These are phyloP conservation scores for Enteromius paludinosus DNA, from an alignment of 2,797 vertebrate species.

Conservation along the genomic window DNA sequence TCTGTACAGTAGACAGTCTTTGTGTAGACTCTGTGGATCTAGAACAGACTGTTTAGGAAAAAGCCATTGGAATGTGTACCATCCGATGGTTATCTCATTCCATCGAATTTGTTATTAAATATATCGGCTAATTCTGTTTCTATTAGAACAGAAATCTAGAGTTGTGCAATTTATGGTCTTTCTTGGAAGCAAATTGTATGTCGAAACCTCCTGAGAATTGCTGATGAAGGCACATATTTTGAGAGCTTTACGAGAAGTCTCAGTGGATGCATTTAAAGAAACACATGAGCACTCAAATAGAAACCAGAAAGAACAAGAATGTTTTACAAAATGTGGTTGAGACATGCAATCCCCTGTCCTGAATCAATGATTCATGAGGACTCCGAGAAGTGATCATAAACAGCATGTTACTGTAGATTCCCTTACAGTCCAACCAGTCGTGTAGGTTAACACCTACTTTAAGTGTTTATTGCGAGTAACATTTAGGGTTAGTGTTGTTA, in stretches of 20 bases:
- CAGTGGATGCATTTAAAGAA: conserved; percentile 15
- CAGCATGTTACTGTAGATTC: neutral
- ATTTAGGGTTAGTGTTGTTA: neutral
- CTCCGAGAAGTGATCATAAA: neutral
- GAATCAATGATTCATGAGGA: conserved; percentile 4
- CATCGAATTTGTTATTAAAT: neutral
- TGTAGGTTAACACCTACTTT: neutral
- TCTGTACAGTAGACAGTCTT: neutral
- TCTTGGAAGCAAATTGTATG: neutral
- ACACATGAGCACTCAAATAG: conserved; percentile 9
- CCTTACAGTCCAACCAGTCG: neutral
- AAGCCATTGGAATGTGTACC: conserved; percentile 6
- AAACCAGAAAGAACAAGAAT: conserved; percentile 13
- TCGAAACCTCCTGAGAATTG: neutral
- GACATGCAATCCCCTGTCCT: neutral
- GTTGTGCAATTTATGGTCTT: neutral
- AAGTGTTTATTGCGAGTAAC: neutral
- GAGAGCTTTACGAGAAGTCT: conserved; percentile 22
- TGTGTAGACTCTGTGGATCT: neutral
- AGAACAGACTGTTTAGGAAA: neutral
- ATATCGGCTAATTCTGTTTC: neutral
- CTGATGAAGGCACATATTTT: conserved; percentile 31
- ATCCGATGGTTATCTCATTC: neutral
- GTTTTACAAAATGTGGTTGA: conserved; percentile 26
- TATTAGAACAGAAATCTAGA: conserved; percentile 1